These are phyloP conservation scores for Xenopus tropicalis DNA, from an alignment of 2,113 vertebrate species.

Conservation along the genomic window UCB_Xtro_10.0 CM004445.2:83249501-83250000, in stretches of 20 bases:
- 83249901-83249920: too few species aligned
- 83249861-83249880: too few species aligned
- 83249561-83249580: conserved; percentile 30
- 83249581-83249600: conserved; percentile 21
- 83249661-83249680: conserved; percentile 34
- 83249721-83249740: conserved; percentile 24
- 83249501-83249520: conserved; percentile 32
- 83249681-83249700: conserved; percentile 26
- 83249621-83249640: conserved; percentile 38
- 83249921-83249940: too few species aligned
- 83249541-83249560: conserved; percentile 43
- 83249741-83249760: conserved; percentile 3
- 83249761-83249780: not conserved
- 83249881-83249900: too few species aligned
- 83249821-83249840: not conserved
- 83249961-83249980: too few species aligned
- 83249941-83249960: too few species aligned
- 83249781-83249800: not conserved
- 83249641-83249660: conserved; percentile 29
- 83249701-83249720: conserved; percentile 8
- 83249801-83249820: not conserved
- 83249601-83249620: conserved; percentile 34
- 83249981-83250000: too few species aligned
- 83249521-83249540: conserved; percentile 35
- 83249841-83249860: too few species aligned